Evolutionary conservation across 2,113 vertebrate species (phyloP), one percentile per base, ranked within the genome.

Genomic region (Ameiurus melas): DNA sequence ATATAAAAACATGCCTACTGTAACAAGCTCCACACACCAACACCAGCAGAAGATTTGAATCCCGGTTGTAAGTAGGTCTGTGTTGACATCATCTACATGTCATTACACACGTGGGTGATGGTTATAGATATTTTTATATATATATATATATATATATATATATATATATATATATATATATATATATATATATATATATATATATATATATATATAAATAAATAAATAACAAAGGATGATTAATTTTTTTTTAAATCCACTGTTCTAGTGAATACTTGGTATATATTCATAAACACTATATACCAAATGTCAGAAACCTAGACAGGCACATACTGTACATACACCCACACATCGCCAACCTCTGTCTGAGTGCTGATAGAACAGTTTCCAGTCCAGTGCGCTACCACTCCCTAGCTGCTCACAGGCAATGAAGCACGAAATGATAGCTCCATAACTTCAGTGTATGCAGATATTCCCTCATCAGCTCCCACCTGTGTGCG

Each of bases 361-460:
- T 83, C 57, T 62, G 80, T 83, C 57, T 51, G 58, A 39, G 73
- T 16, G 66, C 90, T 91, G 91, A 93, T 92, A 91, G 92, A 92
- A 93, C 87, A 68, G 89, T 93, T 95, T 95, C 90, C 93, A 93
- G 92, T 92, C 90, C 85, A 91, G 89, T 94, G 93, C 90, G 90
- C 94, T 90, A 92, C 86, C 86, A 92, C 92, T 93, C 94, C 93
- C 92, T 89, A 73, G 92, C 91, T 89, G 92, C 92, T 93, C 91
- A 84, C 85, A 92, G 86, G 94, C 93, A 95, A 89, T 90, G 89
- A 93, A 93, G 94, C 93, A 93, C 91, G 91, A 94, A 94, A 95
- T 92, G 78, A 92, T 91, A 84, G 89, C 91, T 92, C 85, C 90
- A 79, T 85, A 90, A 92, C 90, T 93, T 89, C 87, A 1, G 47